Evolutionary conservation across 2,797 vertebrate genomes (phyloP), one percentile per base, ranked within the genome.

Genomic region (Sarcoramphus papa): DNA sequence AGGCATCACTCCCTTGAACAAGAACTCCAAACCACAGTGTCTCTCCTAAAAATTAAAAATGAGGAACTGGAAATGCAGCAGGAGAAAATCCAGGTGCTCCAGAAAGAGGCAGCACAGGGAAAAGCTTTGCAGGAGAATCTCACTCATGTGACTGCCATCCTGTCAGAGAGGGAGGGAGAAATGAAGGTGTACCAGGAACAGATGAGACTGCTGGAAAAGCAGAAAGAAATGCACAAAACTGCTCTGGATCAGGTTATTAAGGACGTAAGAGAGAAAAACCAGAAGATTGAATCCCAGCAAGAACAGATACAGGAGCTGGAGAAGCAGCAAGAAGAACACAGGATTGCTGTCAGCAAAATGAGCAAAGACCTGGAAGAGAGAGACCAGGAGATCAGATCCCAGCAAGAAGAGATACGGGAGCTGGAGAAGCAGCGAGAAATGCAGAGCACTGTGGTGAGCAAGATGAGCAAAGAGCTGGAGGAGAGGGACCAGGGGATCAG

Each of bases 1-100:
- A n/a, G n/a, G n/a, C n/a, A n/a, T n/a, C n/a, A n/a, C n/a, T n/a
- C n/a, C n/a, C n/a, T n/a, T n/a, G n/a, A n/a, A n/a, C n/a, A n/a
- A n/a, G n/a, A n/a, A n/a, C n/a, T n/a, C n/a, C n/a, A n/a, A n/a
- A n/a, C n/a, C n/a, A n/a, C n/a, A n/a, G n/a, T n/a, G n/a, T n/a
- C n/a, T n/a, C n/a, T n/a, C n/a, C 95, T 98, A 69, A 97, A 91
- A 93, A 89, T 95, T 27, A 98, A 98, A 96, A 94, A 56, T 4
- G 94, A 98, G 31, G 97, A 98, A 62, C 50, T 93, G 10, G 93
- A 96, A 84, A 94, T 25, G 7, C 97, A 98, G 18, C 56, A 64
- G 13, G 93, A 96, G 76, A 95, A 94, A 96, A 95, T 97, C n/a
- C 94, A 95, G 75, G 53, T 93, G 81, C 92, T 98, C 22, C 96